Conservation (phyloP, 1,140 invertebrate species). For the Epicauta chinensis region DNA sequence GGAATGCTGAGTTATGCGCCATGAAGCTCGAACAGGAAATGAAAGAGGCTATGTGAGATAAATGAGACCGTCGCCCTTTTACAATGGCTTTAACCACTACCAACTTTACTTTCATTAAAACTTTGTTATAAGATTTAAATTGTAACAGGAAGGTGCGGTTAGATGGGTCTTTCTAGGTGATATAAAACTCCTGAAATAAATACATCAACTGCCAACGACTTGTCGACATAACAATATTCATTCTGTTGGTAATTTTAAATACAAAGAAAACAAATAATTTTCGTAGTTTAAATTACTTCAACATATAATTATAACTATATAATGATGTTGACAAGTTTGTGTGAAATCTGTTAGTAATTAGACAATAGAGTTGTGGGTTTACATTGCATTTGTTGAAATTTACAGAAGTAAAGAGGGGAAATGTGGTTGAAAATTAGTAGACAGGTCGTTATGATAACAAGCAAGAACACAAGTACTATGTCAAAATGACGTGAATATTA, state of each 20-base stretch:
- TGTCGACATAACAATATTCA: no score
- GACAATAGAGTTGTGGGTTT: no score
- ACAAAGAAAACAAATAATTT: no score
- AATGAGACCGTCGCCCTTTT: constrained; percentile 19
- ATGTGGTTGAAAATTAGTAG: constrained; percentile 12
- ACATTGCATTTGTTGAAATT: neutral
- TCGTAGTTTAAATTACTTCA: no score
- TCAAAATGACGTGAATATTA: constrained; percentile 15
- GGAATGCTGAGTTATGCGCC: constrained; percentile 23
- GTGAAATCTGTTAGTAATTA: no score
- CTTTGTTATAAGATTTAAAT: constrained; percentile 26
- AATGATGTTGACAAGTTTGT: no score
- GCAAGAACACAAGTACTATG: constrained; percentile 10
- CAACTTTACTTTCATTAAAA: constrained; percentile 26
- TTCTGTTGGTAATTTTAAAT: no score
- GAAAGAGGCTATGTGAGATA: constrained; percentile 26
- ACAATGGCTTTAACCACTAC: constrained; percentile 18
- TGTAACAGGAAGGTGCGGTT: constrained; percentile 23
- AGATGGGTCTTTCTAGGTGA: constrained; percentile 11
- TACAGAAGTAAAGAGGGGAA: constrained; percentile 3
- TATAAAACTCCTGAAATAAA: constrained; percentile 19
- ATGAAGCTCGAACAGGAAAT: constrained; percentile 22
- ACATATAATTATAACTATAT: no score
- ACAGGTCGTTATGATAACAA: constrained; percentile 16
- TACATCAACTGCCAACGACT: constrained; percentile 1